Evolutionary conservation across 2,797 vertebrate genomes (phyloP).

Genomic region (Psittacula derbiana): DNA sequence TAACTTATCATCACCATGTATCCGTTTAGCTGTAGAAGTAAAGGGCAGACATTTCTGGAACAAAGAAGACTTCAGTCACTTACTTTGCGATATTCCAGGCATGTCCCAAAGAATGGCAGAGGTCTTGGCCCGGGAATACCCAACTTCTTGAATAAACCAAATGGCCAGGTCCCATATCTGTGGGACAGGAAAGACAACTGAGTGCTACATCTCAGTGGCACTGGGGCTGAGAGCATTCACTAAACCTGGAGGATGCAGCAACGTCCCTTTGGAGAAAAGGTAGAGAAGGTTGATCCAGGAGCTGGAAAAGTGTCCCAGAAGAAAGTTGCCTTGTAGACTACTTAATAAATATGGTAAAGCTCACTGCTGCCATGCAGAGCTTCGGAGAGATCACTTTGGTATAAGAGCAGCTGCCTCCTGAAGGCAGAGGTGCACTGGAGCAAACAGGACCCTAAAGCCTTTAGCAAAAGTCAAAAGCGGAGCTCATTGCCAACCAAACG

Average conservation of each 20-base stretch:
- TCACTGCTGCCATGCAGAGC: not conserved
- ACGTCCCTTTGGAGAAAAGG: not conserved
- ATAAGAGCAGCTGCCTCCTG: not conserved
- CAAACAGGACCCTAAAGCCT: not conserved
- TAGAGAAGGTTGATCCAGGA: not conserved
- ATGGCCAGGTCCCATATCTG: constrained; percentile 76
- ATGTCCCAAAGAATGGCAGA: constrained; percentile 72
- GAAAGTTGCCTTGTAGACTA: not conserved
- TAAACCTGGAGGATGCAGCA: not conserved
- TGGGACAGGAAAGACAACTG: not conserved
- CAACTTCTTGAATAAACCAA: constrained; percentile 75
- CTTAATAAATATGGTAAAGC: not conserved
- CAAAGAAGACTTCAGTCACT: not conserved
- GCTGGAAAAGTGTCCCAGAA: not conserved
- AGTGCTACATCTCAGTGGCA: not conserved
- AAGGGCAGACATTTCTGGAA: not conserved
- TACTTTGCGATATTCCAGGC: constrained; percentile 65
- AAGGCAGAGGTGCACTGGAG: not conserved
- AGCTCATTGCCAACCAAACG: not conserved
- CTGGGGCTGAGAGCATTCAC: rapidly evolving
- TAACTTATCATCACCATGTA: not conserved
- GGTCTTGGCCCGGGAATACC: constrained; percentile 78
- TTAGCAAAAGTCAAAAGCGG: not conserved
- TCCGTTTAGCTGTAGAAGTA: not conserved
- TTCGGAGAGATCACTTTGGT: not conserved